A percentile compares a stretch with the other conserved stretches of the same genome.
Evolutionary conservation across 2,797 vertebrate genomes (phyloP).

Genomic region (Falco cherrug): DNA sequence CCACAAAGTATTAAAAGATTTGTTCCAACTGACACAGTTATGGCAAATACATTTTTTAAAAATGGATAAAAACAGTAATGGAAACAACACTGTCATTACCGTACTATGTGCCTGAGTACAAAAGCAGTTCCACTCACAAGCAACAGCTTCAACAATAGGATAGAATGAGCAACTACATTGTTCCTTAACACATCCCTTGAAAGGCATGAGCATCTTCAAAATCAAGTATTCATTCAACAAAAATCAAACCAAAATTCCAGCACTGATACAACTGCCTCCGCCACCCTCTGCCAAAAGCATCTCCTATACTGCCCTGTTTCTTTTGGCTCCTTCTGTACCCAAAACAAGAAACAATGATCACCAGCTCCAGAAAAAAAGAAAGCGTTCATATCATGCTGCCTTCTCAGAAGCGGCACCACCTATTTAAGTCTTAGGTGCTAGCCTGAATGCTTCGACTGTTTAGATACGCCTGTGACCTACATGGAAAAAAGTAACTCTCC

Average conservation of each 20-base stretch:
- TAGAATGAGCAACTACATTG: neutral
- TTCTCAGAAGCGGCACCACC: neutral
- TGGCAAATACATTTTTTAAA: neutral
- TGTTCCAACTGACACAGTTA: neutral
- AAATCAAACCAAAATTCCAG: neutral
- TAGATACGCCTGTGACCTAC: neutral
- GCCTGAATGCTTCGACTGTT: neutral
- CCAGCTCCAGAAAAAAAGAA: neutral
- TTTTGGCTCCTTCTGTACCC: neutral
- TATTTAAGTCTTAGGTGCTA: neutral
- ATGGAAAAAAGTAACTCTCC: neutral
- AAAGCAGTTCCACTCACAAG: neutral
- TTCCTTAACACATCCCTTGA: neutral
- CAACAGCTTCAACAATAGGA: neutral
- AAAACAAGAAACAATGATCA: neutral
- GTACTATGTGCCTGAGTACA: neutral
- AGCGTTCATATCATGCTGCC: neutral
- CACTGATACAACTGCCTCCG: neutral
- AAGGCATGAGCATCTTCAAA: neutral
- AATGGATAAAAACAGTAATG: neutral
- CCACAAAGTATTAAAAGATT: neutral
- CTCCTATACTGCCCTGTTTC: neutral
- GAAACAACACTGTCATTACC: neutral
- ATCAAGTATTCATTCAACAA: neutral
- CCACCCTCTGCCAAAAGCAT: neutral